phyloP scores from a whole-genome alignment of 37 sponge, comb jelly and placozoan genomes.

The Dysidea cf. avara region DNA sequence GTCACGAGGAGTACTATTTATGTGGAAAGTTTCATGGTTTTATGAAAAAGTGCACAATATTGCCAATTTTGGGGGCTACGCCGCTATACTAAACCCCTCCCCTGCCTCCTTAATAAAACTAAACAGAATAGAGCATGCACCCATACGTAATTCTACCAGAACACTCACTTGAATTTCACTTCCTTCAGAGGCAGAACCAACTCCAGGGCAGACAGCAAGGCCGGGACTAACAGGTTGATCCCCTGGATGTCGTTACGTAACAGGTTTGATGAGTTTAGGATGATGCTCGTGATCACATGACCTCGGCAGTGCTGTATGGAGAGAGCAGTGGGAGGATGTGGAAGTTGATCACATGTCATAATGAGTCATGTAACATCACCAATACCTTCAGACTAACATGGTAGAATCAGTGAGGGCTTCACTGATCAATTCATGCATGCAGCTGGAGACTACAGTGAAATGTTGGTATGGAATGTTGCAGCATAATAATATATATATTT shows the following conservation, averaged over 20 bases:
- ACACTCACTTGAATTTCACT: conserved; percentile 30
- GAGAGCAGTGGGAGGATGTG: neutral
- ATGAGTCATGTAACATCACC: neutral
- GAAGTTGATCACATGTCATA: neutral
- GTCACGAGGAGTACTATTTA: too few relatives aligned
- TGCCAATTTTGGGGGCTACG: too few relatives aligned
- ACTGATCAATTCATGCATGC: too few relatives aligned
- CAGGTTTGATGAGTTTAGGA: conserved; percentile 54
- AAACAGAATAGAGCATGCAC: too few relatives aligned
- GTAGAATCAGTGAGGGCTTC: too few relatives aligned
- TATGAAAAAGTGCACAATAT: too few relatives aligned
- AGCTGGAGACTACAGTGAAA: too few relatives aligned
- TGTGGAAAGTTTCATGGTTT: too few relatives aligned
- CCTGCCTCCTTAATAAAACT: too few relatives aligned
- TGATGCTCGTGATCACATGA: conserved; percentile 59
- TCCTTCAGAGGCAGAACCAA: conserved; percentile 54
- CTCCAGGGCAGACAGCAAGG: conserved; percentile 67
- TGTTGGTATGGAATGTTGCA: too few relatives aligned
- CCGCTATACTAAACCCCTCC: too few relatives aligned
- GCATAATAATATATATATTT: too few relatives aligned
- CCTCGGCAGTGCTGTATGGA: conserved; percentile 59
- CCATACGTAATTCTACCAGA: neutral
- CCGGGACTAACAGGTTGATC: conserved; percentile 59
- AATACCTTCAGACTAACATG: neutral
- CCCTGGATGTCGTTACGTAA: conserved; percentile 73